These are phyloP conservation scores for Ladona fulva DNA, from an alignment of 1,140 invertebrate genomes.

Conservation along the genomic window DNA sequence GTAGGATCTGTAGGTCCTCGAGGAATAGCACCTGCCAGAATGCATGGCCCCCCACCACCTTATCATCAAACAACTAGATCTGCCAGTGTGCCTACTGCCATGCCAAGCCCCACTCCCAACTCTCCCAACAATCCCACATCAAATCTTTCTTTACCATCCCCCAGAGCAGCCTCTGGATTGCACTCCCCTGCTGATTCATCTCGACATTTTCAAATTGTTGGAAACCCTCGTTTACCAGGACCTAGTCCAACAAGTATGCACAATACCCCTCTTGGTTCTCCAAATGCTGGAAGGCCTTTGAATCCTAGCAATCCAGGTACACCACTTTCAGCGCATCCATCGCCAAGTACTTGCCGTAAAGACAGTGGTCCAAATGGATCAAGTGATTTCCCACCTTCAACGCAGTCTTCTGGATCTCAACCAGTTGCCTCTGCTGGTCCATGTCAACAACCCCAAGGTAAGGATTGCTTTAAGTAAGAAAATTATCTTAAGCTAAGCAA, in stretches of 20 bases:
- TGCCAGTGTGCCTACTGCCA: slow-evolving; percentile 71
- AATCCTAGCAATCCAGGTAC: slow-evolving; percentile 61
- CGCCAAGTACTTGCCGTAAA: slow-evolving; percentile 32
- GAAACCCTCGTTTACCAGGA: slow-evolving; percentile 34
- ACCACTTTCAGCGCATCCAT: slow-evolving; percentile 43
- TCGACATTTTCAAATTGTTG: slow-evolving; percentile 29
- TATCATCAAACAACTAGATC: slow-evolving; percentile 73
- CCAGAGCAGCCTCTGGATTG: slow-evolving; percentile 54
- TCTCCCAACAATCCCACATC: slow-evolving; percentile 61
- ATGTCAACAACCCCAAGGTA: slow-evolving; percentile 39
- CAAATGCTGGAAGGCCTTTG: slow-evolving; percentile 39
- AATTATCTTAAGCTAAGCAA: neutral
- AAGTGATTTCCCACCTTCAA: slow-evolving; percentile 30
- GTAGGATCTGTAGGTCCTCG: slow-evolving; percentile 38
- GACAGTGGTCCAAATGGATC: slow-evolving; percentile 31
- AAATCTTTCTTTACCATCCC: slow-evolving; percentile 59
- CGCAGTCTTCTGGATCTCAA: slow-evolving; percentile 18
- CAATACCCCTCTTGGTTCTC: slow-evolving; percentile 42
- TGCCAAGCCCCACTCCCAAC: slow-evolving; percentile 58
- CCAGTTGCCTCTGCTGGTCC: slow-evolving; percentile 33
- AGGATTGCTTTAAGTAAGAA: no score
- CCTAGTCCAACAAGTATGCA: slow-evolving; percentile 47
- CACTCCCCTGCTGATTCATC: slow-evolving; percentile 58
- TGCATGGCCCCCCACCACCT: slow-evolving; percentile 77
- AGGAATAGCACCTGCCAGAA: slow-evolving; percentile 43